These are phyloP conservation scores for Pteruthius melanotis DNA, from an alignment of 2,113 vertebrate genomes.

Conservation along the genomic window DNA sequence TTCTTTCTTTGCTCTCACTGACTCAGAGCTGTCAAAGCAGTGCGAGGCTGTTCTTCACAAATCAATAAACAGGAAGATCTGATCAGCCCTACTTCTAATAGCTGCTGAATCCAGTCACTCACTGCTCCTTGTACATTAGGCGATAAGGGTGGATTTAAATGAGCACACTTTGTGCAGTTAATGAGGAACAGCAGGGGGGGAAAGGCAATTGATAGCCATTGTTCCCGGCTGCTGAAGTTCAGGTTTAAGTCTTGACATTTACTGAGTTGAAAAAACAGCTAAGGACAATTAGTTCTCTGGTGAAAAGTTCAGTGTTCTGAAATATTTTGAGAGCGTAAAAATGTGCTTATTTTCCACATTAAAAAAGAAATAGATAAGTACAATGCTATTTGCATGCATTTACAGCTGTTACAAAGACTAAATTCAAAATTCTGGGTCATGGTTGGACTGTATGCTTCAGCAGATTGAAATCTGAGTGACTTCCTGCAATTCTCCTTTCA, in stretches of 20 bases:
- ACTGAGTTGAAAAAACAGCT: not conserved
- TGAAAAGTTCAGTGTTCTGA: not conserved
- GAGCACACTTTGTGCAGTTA: constrained; percentile 3
- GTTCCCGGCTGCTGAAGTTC: not conserved
- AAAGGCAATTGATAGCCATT: not conserved
- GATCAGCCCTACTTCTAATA: constrained; percentile 2
- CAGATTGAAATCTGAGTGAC: constrained; percentile 42
- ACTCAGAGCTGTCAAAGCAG: constrained; percentile 34
- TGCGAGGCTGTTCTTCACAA: constrained; percentile 33
- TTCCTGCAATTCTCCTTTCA: constrained; percentile 40
- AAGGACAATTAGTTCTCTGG: not conserved
- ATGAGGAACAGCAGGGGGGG: not conserved
- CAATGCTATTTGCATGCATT: not conserved
- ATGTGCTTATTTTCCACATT: not conserved
- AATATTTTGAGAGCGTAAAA: not conserved
- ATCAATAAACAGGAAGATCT: constrained; percentile 60
- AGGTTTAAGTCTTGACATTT: not conserved
- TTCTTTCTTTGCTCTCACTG: constrained; percentile 47
- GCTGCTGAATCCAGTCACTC: not conserved
- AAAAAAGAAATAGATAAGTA: not conserved
- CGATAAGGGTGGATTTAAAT: constrained; percentile 45
- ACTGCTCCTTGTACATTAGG: not conserved
- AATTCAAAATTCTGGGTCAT: constrained; percentile 49
- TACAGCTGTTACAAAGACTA: constrained; percentile 29
- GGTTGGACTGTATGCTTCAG: constrained; percentile 2